Percentiles rank a stretch among this genome's conserved stretches.
Evolutionary conservation across 2,888 invertebrate species (phyloP).

Genomic region (Drosophila stalkeri): DNA sequence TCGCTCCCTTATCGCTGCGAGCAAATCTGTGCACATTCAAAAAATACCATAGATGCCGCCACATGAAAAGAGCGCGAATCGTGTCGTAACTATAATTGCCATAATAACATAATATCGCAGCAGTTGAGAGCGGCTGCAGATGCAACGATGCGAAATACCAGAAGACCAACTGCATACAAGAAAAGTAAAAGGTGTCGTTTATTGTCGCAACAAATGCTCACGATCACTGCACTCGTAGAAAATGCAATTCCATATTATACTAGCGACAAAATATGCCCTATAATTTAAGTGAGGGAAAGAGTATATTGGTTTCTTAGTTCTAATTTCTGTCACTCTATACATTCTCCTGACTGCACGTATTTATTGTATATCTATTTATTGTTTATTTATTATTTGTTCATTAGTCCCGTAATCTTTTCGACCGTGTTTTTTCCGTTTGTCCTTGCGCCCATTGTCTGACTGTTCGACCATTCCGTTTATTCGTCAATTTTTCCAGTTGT

Average conservation of each 20-base stretch:
- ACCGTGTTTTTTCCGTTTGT: neutral
- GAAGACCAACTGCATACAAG: slow-evolving; percentile 16
- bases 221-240: slow-evolving; percentile 35
- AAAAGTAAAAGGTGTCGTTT: slow-evolving; percentile 54
- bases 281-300: neutral
- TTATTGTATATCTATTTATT: neutral
- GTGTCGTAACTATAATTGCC: slow-evolving; percentile 79
- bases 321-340: neutral
- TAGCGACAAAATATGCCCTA: neutral
- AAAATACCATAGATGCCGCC: slow-evolving; percentile 77
- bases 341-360: neutral
- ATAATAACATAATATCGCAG: slow-evolving; percentile 78
- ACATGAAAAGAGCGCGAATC: slow-evolving; percentile 53
- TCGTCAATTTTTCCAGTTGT: neutral
- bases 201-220: slow-evolving; percentile 41
- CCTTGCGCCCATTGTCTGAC: no score
- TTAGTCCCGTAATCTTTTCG: no score
- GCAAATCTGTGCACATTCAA: slow-evolving; percentile 59
- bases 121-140: slow-evolving; percentile 19
- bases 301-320: neutral
- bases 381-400: no score
- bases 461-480: no score
- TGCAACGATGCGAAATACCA: slow-evolving; percentile 38
- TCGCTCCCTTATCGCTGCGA: slow-evolving; percentile 44
- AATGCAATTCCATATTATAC: neutral